These are phyloP conservation scores for Plagiodera versicolora DNA, from an alignment of 2,888 invertebrate genomes.

Conservation along the genomic window DNA sequence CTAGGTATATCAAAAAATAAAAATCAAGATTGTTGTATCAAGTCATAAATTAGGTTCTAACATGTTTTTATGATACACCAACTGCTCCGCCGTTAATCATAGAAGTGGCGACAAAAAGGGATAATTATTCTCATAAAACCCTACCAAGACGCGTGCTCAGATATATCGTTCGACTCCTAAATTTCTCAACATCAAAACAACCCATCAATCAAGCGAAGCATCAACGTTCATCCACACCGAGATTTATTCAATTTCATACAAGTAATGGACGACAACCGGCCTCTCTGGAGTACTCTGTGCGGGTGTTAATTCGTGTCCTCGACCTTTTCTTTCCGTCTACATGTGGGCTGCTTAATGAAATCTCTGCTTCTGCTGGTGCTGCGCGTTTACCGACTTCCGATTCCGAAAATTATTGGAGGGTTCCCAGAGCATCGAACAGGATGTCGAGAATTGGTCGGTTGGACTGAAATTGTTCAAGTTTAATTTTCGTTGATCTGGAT, in stretches of 20 bases:
- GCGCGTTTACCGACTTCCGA: constrained; percentile 14
- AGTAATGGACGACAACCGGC: constrained; percentile 46
- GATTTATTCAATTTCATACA: constrained; percentile 51
- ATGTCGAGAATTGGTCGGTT: background rate
- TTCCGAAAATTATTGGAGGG: constrained; percentile 9
- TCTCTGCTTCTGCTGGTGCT: constrained; percentile 26
- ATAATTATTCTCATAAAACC: no score
- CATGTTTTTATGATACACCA: no score
- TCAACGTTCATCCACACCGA: constrained; percentile 27
- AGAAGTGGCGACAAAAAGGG: no score
- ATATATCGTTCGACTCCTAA: no score
- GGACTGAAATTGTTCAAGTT: no score
- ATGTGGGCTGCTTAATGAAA: constrained; percentile 34
- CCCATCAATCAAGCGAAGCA: background rate
- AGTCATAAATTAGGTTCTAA: no score
- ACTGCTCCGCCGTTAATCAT: no score
- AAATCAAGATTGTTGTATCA: no score
- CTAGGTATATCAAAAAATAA: no score
- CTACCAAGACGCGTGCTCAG: no score
- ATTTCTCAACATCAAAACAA: background rate
- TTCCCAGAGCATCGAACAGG: background rate
- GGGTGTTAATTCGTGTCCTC: constrained; percentile 33
- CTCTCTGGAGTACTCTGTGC: constrained; percentile 24
- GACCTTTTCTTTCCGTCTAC: constrained; percentile 28
- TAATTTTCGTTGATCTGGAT: no score